Evolutionary conservation across 2,888 invertebrate genomes (phyloP).

Genomic region (Drosophila paracracens): DNA sequence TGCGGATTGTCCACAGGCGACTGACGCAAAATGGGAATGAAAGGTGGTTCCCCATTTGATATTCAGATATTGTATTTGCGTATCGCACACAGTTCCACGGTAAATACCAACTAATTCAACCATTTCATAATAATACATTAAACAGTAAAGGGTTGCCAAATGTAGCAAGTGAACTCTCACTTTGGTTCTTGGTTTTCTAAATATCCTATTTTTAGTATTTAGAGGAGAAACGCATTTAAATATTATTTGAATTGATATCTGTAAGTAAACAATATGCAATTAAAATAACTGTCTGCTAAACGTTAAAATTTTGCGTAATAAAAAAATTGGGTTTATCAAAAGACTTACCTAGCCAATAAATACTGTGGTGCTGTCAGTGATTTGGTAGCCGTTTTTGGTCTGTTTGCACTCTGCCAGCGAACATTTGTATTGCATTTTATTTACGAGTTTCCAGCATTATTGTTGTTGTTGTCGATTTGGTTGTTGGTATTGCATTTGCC

Average conservation of each 20-base stretch:
- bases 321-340: background rate
- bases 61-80: constrained; percentile 65
- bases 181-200: background rate
- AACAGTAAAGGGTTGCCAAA: too few species aligned
- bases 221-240: background rate
- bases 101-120: constrained; percentile 11
- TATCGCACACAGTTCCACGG: constrained; percentile 56
- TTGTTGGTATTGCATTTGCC: constrained; percentile 51
- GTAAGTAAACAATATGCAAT: background rate
- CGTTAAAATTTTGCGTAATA: background rate
- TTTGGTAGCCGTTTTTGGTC: constrained; percentile 53
- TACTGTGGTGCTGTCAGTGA: constrained; percentile 68
- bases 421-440: constrained; percentile 77
- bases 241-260: background rate
- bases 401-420: constrained; percentile 60
- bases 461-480: constrained; percentile 14
- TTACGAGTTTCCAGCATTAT: constrained; percentile 58
- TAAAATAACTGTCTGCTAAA: background rate
- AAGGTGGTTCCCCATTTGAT: constrained; percentile 50
- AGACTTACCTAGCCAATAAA: constrained; percentile 18
- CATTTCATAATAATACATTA: background rate
- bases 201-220: background rate
- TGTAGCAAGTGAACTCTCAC: background rate
- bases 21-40: background rate
- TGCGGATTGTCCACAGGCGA: constrained; percentile 55